Percentiles rank a stretch among this genome's conserved stretches.
Conservation (phyloP, 2,888 invertebrate genomes). For the Stenotaenia linearis region DNA sequence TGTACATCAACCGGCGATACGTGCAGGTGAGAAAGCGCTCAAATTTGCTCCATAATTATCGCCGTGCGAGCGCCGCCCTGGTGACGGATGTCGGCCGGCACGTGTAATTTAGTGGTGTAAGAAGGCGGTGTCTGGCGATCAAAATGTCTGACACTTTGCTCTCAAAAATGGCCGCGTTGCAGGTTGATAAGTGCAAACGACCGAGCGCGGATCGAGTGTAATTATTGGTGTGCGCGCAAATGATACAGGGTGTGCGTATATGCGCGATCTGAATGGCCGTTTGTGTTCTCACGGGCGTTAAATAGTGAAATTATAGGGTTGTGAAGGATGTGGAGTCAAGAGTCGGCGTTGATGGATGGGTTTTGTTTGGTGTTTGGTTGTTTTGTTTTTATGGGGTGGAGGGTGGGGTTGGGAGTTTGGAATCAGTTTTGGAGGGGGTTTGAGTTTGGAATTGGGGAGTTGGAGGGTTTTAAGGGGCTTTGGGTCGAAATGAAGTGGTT, state of each 20-base stretch:
- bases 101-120: conserved; percentile 13
- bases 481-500: too few relatives aligned
- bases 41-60: conserved; percentile 5
- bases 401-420: too few relatives aligned
- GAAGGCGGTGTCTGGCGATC: background rate
- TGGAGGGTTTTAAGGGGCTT: too few relatives aligned
- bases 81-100: background rate
- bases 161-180: background rate
- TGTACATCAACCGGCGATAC: background rate
- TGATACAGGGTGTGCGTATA: background rate
- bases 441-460: too few relatives aligned
- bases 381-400: background rate
- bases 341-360: background rate
- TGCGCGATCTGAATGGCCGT: background rate
- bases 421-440: too few relatives aligned
- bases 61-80: background rate
- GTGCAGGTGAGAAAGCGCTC: conserved; percentile 8
- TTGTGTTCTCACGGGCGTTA: conserved; percentile 26
- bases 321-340: background rate
- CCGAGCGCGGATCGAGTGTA: background rate
- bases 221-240: background rate
- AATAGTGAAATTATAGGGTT: conserved; percentile 2
- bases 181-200: background rate
- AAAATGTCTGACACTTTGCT: background rate
- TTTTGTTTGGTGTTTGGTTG: background rate